These are phyloP conservation scores for Harmothoe impar DNA, from an alignment of 2,888 invertebrate species.

Conservation along the genomic window DNA sequence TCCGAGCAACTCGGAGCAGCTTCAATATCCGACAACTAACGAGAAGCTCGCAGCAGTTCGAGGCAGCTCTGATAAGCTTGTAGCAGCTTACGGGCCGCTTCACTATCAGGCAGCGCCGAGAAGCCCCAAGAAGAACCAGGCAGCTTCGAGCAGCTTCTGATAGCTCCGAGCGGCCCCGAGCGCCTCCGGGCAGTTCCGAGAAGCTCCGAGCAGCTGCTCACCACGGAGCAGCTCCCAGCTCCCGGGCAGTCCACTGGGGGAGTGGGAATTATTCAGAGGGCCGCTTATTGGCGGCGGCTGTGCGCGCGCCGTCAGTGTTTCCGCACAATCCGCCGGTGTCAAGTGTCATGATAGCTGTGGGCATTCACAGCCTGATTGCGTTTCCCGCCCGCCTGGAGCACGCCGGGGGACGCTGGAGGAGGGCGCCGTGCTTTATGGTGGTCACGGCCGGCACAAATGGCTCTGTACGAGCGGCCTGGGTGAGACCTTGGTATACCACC, in stretches of 20 bases:
- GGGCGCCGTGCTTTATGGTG: background rate
- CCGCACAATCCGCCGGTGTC: background rate
- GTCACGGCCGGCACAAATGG: background rate
- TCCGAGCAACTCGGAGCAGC: too few species aligned
- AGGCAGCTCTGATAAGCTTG: too few species aligned
- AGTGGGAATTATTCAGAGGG: conserved; percentile 12
- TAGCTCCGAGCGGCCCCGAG: too few species aligned
- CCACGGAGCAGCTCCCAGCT: too few species aligned
- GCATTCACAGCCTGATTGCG: conserved; percentile 22
- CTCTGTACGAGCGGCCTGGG: background rate
- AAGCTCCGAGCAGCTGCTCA: background rate
- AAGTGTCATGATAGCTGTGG: conserved; percentile 39
- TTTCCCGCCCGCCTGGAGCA: conserved; percentile 22
- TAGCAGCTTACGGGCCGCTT: too few species aligned
- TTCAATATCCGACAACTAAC: too few species aligned
- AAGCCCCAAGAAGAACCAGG: background rate
- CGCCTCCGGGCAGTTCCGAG: too few species aligned
- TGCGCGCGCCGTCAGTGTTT: background rate
- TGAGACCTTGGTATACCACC: background rate
- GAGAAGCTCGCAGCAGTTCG: too few species aligned
- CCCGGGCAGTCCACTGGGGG: background rate
- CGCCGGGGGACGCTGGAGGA: conserved; percentile 1
- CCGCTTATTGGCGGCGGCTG: conserved; percentile 7
- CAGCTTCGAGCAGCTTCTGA: background rate
- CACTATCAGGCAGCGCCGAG: too few species aligned